Percentiles rank a stretch among this genome's conserved stretches.
Conservation (phyloP, 2,888 invertebrate genomes). For the Pheosia tremula region DNA sequence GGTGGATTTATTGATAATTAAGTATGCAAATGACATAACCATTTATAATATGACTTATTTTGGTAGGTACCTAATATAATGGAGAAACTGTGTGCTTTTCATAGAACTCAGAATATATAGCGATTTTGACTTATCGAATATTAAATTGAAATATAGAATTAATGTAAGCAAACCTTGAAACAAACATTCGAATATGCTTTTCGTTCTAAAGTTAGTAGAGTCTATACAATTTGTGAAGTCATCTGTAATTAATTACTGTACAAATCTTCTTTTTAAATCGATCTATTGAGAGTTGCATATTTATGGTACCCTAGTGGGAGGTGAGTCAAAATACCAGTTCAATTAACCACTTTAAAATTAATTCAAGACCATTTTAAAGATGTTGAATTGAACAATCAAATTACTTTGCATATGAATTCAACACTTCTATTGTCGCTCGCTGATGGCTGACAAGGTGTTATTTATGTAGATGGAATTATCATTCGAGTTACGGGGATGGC, state of each 20-base stretch:
- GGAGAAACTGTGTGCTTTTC: too few relatives aligned
- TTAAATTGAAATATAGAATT: too few relatives aligned
- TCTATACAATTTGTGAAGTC: too few relatives aligned
- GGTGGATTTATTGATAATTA: constrained; percentile 1
- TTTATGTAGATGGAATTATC: constrained; percentile 4
- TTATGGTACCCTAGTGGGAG: background rate
- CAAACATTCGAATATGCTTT: too few relatives aligned
- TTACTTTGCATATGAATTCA: constrained; percentile 5
- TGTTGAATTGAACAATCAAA: constrained; percentile 3
- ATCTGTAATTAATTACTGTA: too few relatives aligned
- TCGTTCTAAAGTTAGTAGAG: too few relatives aligned
- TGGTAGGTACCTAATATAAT: too few relatives aligned
- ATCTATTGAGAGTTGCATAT: background rate
- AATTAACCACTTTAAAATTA: background rate
- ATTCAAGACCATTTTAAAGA: background rate
- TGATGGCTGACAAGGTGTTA: constrained; percentile 1
- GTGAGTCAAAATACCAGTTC: background rate
- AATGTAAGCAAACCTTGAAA: too few relatives aligned
- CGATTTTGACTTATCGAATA: too few relatives aligned
- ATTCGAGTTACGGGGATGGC: constrained; percentile 10
- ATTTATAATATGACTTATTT: too few relatives aligned
- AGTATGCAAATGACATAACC: background rate
- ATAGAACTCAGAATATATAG: too few relatives aligned
- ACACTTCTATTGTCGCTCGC: constrained; percentile 2
- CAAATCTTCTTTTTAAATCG: too few relatives aligned